These are phyloP conservation scores for Pseudorhiza aurosa DNA, from an alignment of 30 jellyfish, hydroid and myxozoan species.

Conservation along the genomic window DNA sequence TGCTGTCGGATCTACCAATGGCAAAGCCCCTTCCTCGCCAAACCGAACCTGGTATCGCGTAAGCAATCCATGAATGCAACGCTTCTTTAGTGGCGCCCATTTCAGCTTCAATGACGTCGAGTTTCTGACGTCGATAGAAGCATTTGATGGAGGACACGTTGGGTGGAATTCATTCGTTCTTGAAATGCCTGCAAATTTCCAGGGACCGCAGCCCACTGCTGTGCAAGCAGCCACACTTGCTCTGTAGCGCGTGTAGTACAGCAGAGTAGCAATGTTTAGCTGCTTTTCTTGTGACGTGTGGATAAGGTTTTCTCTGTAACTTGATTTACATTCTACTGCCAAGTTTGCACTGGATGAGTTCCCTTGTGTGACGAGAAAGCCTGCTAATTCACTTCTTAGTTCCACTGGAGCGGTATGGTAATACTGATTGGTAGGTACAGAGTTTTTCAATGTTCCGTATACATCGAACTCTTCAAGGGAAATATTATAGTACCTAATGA, in stretches of 20 bases:
- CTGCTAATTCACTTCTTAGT: background rate
- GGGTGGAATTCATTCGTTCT: conserved; percentile 10
- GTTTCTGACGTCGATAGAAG: background rate
- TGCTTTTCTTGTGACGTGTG: background rate
- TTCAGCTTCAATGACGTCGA: background rate
- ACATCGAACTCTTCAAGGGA: background rate
- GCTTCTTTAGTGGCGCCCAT: background rate
- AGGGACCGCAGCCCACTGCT: conserved; percentile 3
- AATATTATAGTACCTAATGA: conserved; percentile 3
- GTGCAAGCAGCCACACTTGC: conserved; percentile 13
- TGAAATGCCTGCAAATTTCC: background rate
- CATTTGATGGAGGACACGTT: conserved; percentile 22
- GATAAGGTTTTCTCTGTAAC: background rate
- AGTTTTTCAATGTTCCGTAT: background rate
- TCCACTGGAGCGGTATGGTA: background rate
- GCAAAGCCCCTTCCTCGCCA: background rate
- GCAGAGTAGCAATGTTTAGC: background rate
- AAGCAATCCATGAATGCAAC: conserved; percentile 16
- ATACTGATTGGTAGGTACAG: background rate
- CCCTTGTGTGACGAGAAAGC: background rate
- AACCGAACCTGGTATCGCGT: background rate
- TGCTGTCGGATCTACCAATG: background rate
- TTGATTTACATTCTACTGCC: background rate
- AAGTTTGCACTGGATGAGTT: background rate
- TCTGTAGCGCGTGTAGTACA: background rate